These are phyloP conservation scores for Trigoniulus corallinus DNA, from an alignment of 1,140 invertebrate genomes.

Conservation along the genomic window DNA sequence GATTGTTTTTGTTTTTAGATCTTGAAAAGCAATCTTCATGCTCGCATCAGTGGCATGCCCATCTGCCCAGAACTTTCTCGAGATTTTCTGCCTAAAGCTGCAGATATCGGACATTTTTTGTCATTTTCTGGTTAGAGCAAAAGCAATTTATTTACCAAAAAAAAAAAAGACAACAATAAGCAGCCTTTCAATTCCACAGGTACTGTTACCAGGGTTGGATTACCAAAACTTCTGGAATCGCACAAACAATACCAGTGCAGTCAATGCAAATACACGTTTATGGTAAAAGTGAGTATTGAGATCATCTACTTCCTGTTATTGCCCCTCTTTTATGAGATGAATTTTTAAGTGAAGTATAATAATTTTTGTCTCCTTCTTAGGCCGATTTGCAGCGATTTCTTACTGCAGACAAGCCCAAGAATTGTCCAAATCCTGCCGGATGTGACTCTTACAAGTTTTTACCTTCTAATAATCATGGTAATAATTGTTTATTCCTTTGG, in stretches of 20 bases:
- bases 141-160: too few relatives aligned
- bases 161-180: too few relatives aligned
- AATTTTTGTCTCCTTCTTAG: too few relatives aligned
- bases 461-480: conserved; percentile 26
- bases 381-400: conserved; percentile 47
- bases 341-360: too few relatives aligned
- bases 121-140: too few relatives aligned
- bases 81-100: too few relatives aligned
- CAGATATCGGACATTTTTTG: too few relatives aligned
- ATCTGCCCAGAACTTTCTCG: too few relatives aligned
- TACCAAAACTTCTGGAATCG: conserved; percentile 57
- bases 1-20: too few relatives aligned
- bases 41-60: too few relatives aligned
- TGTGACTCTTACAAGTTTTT: conserved; percentile 28
- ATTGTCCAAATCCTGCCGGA: conserved; percentile 38
- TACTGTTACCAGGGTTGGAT: conserved; percentile 55
- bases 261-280: conserved; percentile 53
- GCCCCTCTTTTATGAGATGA: not conserved
- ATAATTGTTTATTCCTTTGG: too few relatives aligned
- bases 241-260: conserved; percentile 52
- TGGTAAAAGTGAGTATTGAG: conserved; percentile 35
- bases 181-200: conserved; percentile 40
- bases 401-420: conserved; percentile 36
- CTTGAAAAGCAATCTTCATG: too few relatives aligned
- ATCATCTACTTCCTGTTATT: conserved; percentile 7